These are phyloP conservation scores for Tenthredo notha DNA, from an alignment of 2,888 invertebrate species.

Conservation along the genomic window DNA sequence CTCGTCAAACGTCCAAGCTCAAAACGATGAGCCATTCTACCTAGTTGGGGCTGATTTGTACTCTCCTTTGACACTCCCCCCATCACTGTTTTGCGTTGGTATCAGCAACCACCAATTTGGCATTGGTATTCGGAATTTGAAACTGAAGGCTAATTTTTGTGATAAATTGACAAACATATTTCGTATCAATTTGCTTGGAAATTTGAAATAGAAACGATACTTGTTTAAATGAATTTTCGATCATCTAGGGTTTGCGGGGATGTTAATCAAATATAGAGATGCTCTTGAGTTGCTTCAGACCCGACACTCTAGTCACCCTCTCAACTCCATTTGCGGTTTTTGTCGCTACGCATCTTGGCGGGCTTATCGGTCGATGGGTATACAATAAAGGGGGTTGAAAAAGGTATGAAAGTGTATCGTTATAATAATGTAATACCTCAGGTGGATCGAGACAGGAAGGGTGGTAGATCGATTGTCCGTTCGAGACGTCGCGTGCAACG, in stretches of 20 bases:
- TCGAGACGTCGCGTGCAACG: conserved; percentile 50
- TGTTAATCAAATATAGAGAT: conserved; percentile 4
- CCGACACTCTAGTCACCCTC: conserved; percentile 15
- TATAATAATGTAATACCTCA: conserved; percentile 43
- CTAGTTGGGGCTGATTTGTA: conserved; percentile 8
- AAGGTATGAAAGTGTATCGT: conserved; percentile 40
- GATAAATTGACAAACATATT: neutral
- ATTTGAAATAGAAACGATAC: neutral
- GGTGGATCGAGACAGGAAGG: conserved; percentile 23
- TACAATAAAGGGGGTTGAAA: conserved; percentile 20
- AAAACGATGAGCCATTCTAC: conserved; percentile 12
- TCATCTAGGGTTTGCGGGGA: neutral
- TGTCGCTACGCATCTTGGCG: conserved; percentile 1
- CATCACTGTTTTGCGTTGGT: neutral
- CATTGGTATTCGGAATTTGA: neutral
- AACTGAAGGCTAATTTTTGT: neutral
- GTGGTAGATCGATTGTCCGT: conserved; percentile 46
- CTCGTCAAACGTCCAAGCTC: conserved; percentile 34
- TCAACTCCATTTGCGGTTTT: conserved; percentile 23
- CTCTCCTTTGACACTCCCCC: neutral
- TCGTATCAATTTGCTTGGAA: neutral
- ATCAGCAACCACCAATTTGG: neutral
- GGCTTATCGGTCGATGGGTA: conserved; percentile 26
- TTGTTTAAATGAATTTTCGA: neutral
- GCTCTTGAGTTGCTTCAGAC: conserved; percentile 25